These are phyloP conservation scores for Polyodon spathula DNA, from an alignment of 2,113 vertebrate species.

Conservation along the genomic window DNA sequence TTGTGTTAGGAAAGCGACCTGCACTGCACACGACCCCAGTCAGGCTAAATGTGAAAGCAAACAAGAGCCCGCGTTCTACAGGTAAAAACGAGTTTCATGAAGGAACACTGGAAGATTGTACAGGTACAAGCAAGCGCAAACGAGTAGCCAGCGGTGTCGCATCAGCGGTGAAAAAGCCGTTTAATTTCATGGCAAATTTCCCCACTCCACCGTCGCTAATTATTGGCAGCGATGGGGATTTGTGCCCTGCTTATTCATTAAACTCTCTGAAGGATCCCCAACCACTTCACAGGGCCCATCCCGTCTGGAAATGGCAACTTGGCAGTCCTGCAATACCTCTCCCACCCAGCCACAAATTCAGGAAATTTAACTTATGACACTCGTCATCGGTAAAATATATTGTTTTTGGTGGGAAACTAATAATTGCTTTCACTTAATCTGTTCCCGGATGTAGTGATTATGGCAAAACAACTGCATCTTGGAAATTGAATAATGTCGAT, in stretches of 20 bases:
- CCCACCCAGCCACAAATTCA: constrained; percentile 92
- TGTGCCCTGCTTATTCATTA: constrained; percentile 94
- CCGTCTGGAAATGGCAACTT: constrained; percentile 98
- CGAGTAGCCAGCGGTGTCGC: constrained; percentile 67
- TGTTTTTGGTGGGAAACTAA: no score
- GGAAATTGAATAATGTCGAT: background rate
- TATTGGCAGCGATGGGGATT: constrained; percentile 92
- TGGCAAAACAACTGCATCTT: constrained; percentile 10
- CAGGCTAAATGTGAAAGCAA: constrained; percentile 78
- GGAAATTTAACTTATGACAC: constrained; percentile 79
- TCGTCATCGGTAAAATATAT: constrained; percentile 5
- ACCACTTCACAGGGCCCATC: constrained; percentile 94
- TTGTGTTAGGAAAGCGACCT: constrained; percentile 71
- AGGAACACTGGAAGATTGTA: constrained; percentile 78
- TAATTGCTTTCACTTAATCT: no score
- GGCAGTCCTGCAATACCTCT: constrained; percentile 95
- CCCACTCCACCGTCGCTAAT: constrained; percentile 89
- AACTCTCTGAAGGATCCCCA: constrained; percentile 86
- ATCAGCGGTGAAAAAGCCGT: constrained; percentile 74
- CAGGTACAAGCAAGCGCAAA: constrained; percentile 81
- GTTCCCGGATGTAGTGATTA: constrained; percentile 8
- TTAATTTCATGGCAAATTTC: constrained; percentile 97
- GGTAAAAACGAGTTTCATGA: constrained; percentile 71
- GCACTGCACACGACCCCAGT: constrained; percentile 65
- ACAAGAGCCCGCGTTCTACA: constrained; percentile 70